Base-by-base conservation (phyloP, 2,888 invertebrate genomes). In the Lycaena phlaeas region DNA sequence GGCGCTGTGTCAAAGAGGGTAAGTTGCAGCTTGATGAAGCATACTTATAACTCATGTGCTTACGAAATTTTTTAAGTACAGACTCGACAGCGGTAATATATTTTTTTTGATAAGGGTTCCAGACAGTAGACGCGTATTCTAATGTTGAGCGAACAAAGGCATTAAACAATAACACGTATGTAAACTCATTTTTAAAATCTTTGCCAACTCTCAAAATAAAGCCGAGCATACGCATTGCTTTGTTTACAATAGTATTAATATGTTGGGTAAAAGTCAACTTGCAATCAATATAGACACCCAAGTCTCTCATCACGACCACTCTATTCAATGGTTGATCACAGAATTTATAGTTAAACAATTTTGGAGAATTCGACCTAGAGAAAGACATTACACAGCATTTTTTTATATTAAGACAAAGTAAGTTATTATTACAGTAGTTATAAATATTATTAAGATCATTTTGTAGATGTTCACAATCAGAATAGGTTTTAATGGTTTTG, bases 171-270 rank as follows among this genome's bases (percentile, higher is more conserved):
- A n/a, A n/a, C n/a, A n/a, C n/a, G n/a, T n/a, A n/a, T n/a, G n/a
- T 27, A 27, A 27, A 27, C 4, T 27, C 4, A 27, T 27, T 27
- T 9, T 9, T 5, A 9, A 27, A 27, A 28, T 28, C n/a, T 10
- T 28, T 28, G 5, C 28, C 28, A 10, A 28, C 28, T 28, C 28
- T 28, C 4, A 28, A 11, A 2, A 28, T 28, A 11, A 28, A 11
- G 10, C 28, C 28, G 10, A 28, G 10, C 28, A 28, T 28, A 28
- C 28, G 28, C 28, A 28, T 9, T 28, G 28, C 28, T 28, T 28
- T 28, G 10, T 10, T 28, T 2, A 28, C 10, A 28, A 9, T 28
- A 28, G 4, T 10, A 10, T 28, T 4, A 12, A 28, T 28, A 28
- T 10, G 28, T 28, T 28, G 28, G 28, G 10, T 28, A 28, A 9